A percentile compares a stretch with the other conserved stretches of the same genome.
These are phyloP conservation scores for Tautogolabrus adspersus DNA, from an alignment of 2,113 vertebrate species.

Conservation along the genomic window DNA sequence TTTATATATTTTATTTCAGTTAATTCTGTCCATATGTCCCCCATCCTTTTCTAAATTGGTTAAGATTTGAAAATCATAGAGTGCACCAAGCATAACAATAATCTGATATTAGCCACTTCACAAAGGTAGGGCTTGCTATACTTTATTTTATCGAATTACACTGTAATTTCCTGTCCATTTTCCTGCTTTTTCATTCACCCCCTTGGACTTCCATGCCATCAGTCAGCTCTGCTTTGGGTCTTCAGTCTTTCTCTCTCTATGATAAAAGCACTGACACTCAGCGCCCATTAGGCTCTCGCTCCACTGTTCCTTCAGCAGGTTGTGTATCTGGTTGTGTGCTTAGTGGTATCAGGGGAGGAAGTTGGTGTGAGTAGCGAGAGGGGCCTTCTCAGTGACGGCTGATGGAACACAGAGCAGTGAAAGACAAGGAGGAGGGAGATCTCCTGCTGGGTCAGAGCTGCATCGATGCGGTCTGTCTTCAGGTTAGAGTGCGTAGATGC, in stretches of 20 bases:
- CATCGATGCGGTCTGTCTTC: slow-evolving; percentile 70
- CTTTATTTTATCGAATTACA: neutral
- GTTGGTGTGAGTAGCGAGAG: slow-evolving; percentile 33
- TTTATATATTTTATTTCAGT: no score
- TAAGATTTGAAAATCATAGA: no score
- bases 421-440: slow-evolving; percentile 46
- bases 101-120: neutral
- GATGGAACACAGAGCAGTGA: slow-evolving; percentile 60
- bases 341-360: slow-evolving; percentile 19
- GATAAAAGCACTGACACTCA: slow-evolving; percentile 36
- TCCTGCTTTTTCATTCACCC: neutral
- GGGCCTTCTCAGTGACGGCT: slow-evolving; percentile 59
- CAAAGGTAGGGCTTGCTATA: neutral
- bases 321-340: slow-evolving; percentile 30
- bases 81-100: neutral
- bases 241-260: slow-evolving; percentile 3
- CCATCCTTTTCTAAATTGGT: no score
- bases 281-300: slow-evolving; percentile 36
- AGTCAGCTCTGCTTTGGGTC: neutral
- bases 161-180: neutral
- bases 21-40: no score
- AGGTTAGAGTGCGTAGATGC: slow-evolving; percentile 62
- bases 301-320: slow-evolving; percentile 27
- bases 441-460: slow-evolving; percentile 68
- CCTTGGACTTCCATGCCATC: neutral